Evolutionary conservation across 2,113 vertebrate species (phyloP).

Genomic region (Limnothrissa miodon): DNA sequence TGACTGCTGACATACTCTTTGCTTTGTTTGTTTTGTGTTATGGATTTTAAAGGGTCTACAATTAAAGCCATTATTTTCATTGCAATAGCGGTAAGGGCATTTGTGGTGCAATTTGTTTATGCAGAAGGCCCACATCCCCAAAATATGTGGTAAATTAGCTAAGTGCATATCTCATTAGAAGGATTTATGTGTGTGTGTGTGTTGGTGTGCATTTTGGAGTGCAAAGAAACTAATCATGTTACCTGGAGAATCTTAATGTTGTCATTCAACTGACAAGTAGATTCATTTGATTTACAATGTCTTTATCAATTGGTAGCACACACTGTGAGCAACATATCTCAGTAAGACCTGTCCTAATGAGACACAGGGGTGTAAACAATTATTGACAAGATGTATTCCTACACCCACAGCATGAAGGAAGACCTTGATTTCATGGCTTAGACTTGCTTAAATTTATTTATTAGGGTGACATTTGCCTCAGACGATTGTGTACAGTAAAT

Average conservation of each 20-base stretch:
- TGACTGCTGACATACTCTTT: constrained; percentile 17
- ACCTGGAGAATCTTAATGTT: neutral
- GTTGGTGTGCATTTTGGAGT: neutral
- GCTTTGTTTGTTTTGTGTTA: constrained; percentile 30
- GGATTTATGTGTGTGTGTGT: neutral
- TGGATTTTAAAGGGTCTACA: constrained; percentile 31
- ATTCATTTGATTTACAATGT: neutral
- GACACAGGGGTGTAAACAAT: neutral
- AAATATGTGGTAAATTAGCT: constrained; percentile 1
- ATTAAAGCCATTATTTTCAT: constrained; percentile 24
- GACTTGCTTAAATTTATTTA: neutral
- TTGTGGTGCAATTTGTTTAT: neutral
- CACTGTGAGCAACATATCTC: neutral
- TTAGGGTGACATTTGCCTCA: neutral
- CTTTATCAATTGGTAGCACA: neutral
- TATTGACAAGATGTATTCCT: neutral
- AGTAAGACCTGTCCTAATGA: neutral
- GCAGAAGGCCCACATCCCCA: neutral
- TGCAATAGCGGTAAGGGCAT: neutral
- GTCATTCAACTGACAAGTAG: neutral
- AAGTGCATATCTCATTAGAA: neutral
- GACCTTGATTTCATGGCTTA: neutral
- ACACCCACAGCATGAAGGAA: neutral
- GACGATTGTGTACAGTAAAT: neutral
- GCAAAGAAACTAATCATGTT: neutral